Evolutionary conservation across 2,797 vertebrate genomes (phyloP), one percentile per base, ranked within the genome.

Genomic region (Lepidocolaptes lacrymiger): DNA sequence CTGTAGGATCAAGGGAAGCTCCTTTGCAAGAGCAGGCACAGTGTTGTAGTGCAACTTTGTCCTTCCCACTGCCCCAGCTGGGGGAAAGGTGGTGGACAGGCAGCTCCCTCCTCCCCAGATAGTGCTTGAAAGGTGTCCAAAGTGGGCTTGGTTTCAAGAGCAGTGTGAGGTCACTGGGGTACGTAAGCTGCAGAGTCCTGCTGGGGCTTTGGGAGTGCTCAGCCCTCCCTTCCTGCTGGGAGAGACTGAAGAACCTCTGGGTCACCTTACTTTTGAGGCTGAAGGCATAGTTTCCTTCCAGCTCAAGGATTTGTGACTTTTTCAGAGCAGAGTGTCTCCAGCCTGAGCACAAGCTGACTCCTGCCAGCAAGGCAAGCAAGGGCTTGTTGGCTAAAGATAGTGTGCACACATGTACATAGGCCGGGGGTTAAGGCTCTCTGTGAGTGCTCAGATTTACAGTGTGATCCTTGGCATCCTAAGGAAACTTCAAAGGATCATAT

Each of bases 371-470:
- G 92, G 74, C 91, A 86, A 39, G 95, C 69, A 44, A 86, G 77
- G 85, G 55, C 95, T 89, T 95, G 95, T 89, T 91, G 0, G 28
- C 73, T 85, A 85, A 88, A 91, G 87, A 82, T 83, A 91, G 82
- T 0, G 0, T 64, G 78, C 27, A 17, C 75, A 22, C 0, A 2
- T 79, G 81, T 76, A 11, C 9, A 1, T 5, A 22, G 63, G 55
- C 55, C 24, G 20, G 2, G 7, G 6, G 12, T 76, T 85, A 37
- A 30, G 55, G 69, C 1, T 1, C 66, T 37, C 44, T 52, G 36
- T 27, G n/a, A 16, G 32, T 1, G 5, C 54, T 86, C 19, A 36
- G 86, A 61, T 75, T 74, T 91, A 41, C 63, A 67, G 10, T 1
- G 1, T 1, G 13, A 51, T 76, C 55, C 32, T 36, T 44, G 41